These are phyloP conservation scores for Crocuta crocuta DNA, from an alignment of 2,113 vertebrate genomes.

Conservation along the genomic window DNA sequence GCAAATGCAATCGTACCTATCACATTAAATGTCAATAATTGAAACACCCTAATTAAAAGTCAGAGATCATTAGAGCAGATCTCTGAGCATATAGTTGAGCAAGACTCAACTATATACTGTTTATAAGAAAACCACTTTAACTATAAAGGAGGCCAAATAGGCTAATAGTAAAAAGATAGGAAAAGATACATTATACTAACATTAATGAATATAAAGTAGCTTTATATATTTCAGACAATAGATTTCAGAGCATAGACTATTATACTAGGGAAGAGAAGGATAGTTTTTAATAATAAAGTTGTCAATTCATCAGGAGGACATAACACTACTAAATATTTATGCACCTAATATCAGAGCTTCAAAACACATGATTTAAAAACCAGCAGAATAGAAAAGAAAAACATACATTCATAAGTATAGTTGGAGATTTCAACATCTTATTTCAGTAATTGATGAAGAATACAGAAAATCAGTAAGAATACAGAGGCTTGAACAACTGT, in stretches of 20 bases:
- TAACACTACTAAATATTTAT: not conserved
- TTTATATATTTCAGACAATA: conserved; percentile 4
- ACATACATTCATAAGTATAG: not conserved
- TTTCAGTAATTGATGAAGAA: not conserved
- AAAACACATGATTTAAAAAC: not conserved
- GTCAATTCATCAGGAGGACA: not conserved
- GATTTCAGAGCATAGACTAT: not conserved
- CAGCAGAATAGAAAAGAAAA: not conserved
- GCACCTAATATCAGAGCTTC: not conserved
- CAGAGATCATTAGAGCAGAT: not conserved
- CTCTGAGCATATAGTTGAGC: not conserved
- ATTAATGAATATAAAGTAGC: not conserved
- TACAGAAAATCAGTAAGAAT: not conserved
- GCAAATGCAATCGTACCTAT: not conserved
- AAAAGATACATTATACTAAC: not conserved
- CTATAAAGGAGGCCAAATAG: not conserved
- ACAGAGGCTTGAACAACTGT: not conserved
- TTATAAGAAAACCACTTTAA: not conserved
- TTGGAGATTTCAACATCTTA: not conserved
- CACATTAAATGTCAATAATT: not conserved
- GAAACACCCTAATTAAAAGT: not conserved
- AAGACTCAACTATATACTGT: not conserved
- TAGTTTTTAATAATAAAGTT: conserved; percentile 17
- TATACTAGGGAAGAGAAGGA: not conserved
- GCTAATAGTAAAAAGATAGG: not conserved